These are phyloP conservation scores for Sepioteuthis lessoniana DNA, from an alignment of 2,888 invertebrate species.

Conservation along the genomic window DNA sequence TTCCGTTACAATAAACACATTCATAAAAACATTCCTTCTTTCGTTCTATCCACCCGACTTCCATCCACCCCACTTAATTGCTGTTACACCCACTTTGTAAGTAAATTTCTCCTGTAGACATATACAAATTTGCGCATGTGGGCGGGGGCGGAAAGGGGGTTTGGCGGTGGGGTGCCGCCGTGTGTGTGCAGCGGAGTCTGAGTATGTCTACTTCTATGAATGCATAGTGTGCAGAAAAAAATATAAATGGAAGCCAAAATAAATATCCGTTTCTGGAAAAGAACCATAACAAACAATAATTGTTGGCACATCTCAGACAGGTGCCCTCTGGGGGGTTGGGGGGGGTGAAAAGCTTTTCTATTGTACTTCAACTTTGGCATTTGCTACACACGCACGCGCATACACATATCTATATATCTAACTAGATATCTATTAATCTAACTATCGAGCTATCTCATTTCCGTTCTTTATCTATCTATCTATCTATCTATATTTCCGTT, in stretches of 20 bases:
- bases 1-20: background rate
- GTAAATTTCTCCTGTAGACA: background rate
- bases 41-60: background rate
- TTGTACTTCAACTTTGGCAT: background rate
- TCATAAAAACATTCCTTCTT: background rate
- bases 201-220: background rate
- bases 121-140: background rate
- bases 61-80: background rate
- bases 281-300: background rate
- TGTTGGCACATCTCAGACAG: background rate
- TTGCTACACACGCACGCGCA: background rate
- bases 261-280: background rate
- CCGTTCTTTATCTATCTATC: no score
- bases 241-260: background rate
- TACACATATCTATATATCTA: background rate
- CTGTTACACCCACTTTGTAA: background rate
- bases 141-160: no score
- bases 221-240: background rate
- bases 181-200: rapidly evolving
- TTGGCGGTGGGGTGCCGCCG: background rate
- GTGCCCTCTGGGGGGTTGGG: background rate
- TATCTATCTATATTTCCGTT: background rate
- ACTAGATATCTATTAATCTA: background rate
- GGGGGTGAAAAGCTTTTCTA: background rate
- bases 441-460: no score